A percentile compares a stretch with the other conserved stretches of the same genome.
These are phyloP conservation scores for Drosophila anomelani DNA, from an alignment of 2,888 invertebrate species.

Conservation along the genomic window DNA sequence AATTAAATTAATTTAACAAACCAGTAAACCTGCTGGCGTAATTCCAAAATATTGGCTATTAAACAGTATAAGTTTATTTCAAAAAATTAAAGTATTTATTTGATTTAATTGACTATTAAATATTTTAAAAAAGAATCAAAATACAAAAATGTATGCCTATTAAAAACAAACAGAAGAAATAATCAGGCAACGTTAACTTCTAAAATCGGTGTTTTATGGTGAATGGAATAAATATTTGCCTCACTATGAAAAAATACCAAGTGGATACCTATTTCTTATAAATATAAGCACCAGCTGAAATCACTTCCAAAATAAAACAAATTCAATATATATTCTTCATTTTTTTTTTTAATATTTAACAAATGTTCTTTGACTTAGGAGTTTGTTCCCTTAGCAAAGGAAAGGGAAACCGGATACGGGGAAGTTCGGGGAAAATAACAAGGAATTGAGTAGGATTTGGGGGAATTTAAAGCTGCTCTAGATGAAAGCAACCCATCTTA, in stretches of 20 bases:
- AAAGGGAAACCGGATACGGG: slow-evolving; percentile 4
- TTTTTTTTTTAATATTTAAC: slow-evolving; percentile 38
- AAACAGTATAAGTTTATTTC: not conserved
- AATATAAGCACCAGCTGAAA: not conserved
- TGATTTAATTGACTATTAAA: not conserved
- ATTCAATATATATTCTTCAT: slow-evolving; percentile 14
- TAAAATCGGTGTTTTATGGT: not conserved
- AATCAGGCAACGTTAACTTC: not conserved
- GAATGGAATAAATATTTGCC: not conserved
- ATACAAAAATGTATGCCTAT: no score
- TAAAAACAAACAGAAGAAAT: not conserved
- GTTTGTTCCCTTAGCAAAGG: not conserved
- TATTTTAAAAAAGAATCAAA: no score
- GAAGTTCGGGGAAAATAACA: slow-evolving; percentile 21
- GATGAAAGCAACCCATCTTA: slow-evolving; percentile 60
- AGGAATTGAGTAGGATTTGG: slow-evolving; percentile 25
- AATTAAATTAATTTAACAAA: not conserved
- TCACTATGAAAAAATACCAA: no score
- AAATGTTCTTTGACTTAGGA: slow-evolving; percentile 32
- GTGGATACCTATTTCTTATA: not conserved
- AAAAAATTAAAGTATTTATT: not conserved
- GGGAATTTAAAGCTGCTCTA: slow-evolving; percentile 5
- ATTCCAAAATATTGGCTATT: no score
- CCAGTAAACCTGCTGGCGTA: not conserved
- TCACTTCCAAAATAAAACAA: slow-evolving; percentile 3